Evolutionary conservation across 2,113 vertebrate species (phyloP).

Genomic region (Indicator maculatus): DNA sequence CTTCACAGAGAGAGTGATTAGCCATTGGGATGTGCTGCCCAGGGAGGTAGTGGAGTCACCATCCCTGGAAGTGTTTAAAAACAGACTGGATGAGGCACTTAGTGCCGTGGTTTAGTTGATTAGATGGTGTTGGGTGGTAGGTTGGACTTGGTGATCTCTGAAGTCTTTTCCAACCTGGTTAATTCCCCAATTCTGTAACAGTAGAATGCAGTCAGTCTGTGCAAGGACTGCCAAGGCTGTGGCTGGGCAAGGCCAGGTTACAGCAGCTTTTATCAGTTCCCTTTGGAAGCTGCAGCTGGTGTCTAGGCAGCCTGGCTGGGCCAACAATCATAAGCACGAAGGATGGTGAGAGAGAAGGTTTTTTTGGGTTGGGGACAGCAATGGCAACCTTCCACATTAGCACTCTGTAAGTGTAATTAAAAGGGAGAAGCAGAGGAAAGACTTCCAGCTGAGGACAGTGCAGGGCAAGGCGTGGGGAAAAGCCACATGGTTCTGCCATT

Average conservation of each 20-base stretch:
- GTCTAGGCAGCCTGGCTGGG: neutral
- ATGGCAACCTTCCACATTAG: accelerated
- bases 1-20: too few species aligned
- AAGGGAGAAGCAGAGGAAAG: neutral
- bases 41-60: too few species aligned
- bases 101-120: too few species aligned
- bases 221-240: neutral
- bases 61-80: too few species aligned
- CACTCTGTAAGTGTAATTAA: neutral
- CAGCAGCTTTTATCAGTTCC: neutral
- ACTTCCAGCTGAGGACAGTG: neutral
- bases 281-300: neutral
- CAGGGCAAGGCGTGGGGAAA: neutral
- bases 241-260: neutral
- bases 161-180: too few species aligned
- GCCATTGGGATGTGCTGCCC: too few species aligned
- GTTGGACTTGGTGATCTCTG: too few species aligned
- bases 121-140: too few species aligned
- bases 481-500: neutral
- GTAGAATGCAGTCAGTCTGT: accelerated
- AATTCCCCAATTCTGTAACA: neutral
- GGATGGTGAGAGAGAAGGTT: neutral
- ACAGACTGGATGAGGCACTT: too few species aligned
- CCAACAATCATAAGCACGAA: neutral
- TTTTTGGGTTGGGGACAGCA: neutral